Base-by-base conservation (phyloP, 1,140 invertebrate species). In the Orchestia grillus region DNA sequence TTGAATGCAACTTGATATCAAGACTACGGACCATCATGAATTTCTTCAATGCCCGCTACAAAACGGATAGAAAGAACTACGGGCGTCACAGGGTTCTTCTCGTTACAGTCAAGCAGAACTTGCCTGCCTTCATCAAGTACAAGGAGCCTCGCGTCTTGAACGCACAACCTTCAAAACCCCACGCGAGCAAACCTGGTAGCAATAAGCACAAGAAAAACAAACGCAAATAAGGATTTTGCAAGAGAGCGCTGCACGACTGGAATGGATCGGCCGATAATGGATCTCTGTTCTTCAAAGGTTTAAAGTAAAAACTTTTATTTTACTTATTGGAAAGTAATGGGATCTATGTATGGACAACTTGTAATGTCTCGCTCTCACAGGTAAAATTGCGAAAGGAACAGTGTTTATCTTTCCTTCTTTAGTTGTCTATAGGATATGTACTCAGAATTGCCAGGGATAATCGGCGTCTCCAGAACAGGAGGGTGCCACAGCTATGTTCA, bases 111-210 rank as follows among this genome's bases (percentile, higher is more conserved):
- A 98, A 98, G 96, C 98, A 97, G 6, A 98, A 98, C 97, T 97
- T 98, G 96, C 97, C 97, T 15, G 98, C 98, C 96, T 98, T 98
- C 97, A 98, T 98, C 96, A 98, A 98, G 96, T 98, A 98, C 97
- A 98, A 98, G 97, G 96, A 95, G n/a, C 95, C 95, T 28, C 92
- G 92, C 4, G 92, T 94, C 6, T 44, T 94, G 43, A 94, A 94
- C 92, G 44, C 44, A 47, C 6, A 94, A 6, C 92, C 92, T 23
- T 45, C 43, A 8, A 94, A 94, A 44, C 92, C 0, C 15, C 92
- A 94, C 44, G 92, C 92, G 3, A 94, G 92, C 44, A 94, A 94
- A 47, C 44, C 92, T 44, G 92, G 36, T 0, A 40, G 44, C 1
- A 6, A 19, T 44, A 94, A 94, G 44, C n/a, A 90, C 43, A 90